Evolutionary conservation across 2,113 vertebrate genomes (phyloP).

Genomic region (Phainopepla nitens): DNA sequence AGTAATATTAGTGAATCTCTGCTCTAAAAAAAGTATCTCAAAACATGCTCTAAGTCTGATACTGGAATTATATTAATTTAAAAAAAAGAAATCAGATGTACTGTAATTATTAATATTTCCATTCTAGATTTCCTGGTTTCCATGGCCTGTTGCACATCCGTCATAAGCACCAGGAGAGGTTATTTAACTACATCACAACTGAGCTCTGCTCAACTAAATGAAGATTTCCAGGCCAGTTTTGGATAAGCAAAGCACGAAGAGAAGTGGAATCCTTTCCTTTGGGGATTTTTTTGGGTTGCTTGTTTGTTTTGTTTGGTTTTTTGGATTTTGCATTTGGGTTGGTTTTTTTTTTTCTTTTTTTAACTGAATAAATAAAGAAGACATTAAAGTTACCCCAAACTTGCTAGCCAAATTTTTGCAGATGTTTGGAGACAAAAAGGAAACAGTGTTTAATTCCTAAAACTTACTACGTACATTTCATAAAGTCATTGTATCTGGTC

Average conservation of each 20-base stretch:
- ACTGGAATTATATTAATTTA: background rate
- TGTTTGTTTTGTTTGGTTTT: background rate
- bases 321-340: background rate
- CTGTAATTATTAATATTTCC: background rate
- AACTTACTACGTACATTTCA: background rate
- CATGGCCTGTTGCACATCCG: background rate
- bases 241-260: background rate
- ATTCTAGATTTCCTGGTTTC: background rate
- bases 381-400: background rate
- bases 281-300: background rate
- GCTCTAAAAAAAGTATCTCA: background rate
- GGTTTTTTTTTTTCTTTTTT: background rate
- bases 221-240: background rate
- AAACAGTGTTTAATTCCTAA: background rate
- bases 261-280: background rate
- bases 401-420: background rate
- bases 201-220: background rate
- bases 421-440: background rate
- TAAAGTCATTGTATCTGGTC: background rate
- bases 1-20: background rate
- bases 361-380: background rate
- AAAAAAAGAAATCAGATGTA: background rate
- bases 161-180: background rate
- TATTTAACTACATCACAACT: background rate
- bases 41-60: background rate